Base-by-base conservation (phyloP, 35 echinoderm and acorn worm genomes). In the Heliocidaris erythrogramma region DNA sequence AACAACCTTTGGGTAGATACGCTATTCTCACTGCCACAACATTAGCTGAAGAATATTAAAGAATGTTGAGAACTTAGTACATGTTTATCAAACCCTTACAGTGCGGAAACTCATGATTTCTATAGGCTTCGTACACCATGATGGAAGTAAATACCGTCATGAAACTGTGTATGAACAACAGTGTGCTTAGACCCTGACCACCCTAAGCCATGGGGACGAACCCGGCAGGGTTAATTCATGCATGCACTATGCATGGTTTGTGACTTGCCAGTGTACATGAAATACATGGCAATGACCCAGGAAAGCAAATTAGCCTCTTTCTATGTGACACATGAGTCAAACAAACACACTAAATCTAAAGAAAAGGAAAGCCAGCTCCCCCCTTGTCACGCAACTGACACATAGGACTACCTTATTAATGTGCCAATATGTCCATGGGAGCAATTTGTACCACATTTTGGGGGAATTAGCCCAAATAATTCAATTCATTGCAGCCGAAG, bases 371-470 rank as follows among this genome's bases (percentile, higher is more conserved):
- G 47, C 31, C 47, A 48, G 32, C 6, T 27, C 7, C 10, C 7
- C 10, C 18, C 87, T 89, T 89, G 87, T 89, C 87, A 89, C 87
- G 87, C 87, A 48, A 89, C 31, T n/a, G 87, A 89, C 87, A 89
- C 31, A 47, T 48, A 89, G 17, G 47, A n/a, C 47, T 89, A 48
- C 31, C 87, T 89, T 89, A 48, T 47, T 32, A 48, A 32, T 48
- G 87, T 89, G 32, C 47, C 87, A 12, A 31, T 47, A 48, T 78
- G 65, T 78, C 87, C 87, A 92, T 49, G 91, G 48, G 91, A 59
- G 91, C 91, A 59, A 92, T 92, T 92, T 92, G 91, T 92, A 92
- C 91, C 50, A 59, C 91, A 92, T 92, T 92, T 92, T 48, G 12
- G 48, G 31, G 50, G 48, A 92, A 92, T 92, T 92, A 92, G 91